Conservation (phyloP, 2,888 invertebrate genomes). For the Caenorhabditis sp. region DNA sequence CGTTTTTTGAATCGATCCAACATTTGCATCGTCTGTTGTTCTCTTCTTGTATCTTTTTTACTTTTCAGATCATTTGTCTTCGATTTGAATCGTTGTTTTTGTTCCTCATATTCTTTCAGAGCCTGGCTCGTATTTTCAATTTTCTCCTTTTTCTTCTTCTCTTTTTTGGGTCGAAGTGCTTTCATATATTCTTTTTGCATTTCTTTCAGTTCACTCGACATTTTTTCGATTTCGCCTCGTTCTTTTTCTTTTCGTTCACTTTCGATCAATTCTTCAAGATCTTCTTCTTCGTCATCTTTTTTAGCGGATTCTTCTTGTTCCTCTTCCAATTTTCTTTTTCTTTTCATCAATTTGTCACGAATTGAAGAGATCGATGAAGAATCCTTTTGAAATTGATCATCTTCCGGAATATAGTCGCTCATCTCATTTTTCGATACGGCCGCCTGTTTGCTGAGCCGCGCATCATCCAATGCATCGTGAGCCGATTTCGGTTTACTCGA, state of each 20-base stretch:
- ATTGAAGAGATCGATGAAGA: constrained; percentile 29
- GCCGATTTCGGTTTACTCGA: constrained; percentile 73
- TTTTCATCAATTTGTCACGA: constrained; percentile 40
- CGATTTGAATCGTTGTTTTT: constrained; percentile 63
- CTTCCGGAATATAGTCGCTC: constrained; percentile 51
- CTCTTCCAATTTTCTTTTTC: constrained; percentile 11
- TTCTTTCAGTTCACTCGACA: constrained; percentile 41
- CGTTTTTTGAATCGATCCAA: constrained; percentile 82
- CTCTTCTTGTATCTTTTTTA: constrained; percentile 59
- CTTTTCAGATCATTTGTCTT: constrained; percentile 60
- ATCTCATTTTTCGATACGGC: constrained; percentile 68
- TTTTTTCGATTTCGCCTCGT: constrained; percentile 37
- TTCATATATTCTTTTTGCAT: constrained; percentile 68
- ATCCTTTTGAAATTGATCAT: constrained; percentile 38
- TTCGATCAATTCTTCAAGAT: constrained; percentile 50
- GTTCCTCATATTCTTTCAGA: constrained; percentile 59
- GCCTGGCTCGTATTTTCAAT: constrained; percentile 53
- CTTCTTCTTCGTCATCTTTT: constrained; percentile 43
- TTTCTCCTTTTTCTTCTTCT: constrained; percentile 68
- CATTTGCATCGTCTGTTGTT: constrained; percentile 78
- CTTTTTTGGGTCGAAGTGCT: constrained; percentile 62
- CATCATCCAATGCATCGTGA: constrained; percentile 90
- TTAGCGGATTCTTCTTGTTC: constrained; percentile 20
- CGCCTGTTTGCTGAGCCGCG: constrained; percentile 77
- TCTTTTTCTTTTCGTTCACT: constrained; percentile 40